Percentiles rank a stretch among this genome's conserved stretches.
Evolutionary conservation across 2,113 vertebrate species (phyloP).

Genomic region (Eira barbara): DNA sequence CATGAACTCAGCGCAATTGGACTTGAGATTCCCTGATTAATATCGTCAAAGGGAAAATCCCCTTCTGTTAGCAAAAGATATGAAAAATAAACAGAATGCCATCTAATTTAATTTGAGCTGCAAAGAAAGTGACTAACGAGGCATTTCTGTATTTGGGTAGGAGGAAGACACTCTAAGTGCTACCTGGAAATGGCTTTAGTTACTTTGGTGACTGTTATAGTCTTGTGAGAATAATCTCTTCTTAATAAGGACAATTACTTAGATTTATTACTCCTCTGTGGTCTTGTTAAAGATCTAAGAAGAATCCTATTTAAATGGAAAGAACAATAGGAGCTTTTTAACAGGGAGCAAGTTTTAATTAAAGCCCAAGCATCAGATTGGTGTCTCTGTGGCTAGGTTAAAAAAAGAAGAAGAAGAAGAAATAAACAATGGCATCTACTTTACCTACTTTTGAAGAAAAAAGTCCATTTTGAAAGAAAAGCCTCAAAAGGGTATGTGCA

Average conservation of each 20-base stretch:
- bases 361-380: constrained; percentile 70
- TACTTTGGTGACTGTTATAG: constrained; percentile 81
- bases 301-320: constrained; percentile 83
- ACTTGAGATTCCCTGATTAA: constrained; percentile 38
- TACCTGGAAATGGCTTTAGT: constrained; percentile 78
- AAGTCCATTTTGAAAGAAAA: constrained; percentile 25
- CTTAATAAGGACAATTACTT: constrained; percentile 86
- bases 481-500: not conserved
- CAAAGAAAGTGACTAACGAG: constrained; percentile 75
- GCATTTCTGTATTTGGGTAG: constrained; percentile 72
- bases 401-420: constrained; percentile 44
- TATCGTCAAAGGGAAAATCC: constrained; percentile 29
- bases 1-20: not conserved
- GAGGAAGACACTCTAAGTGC: constrained; percentile 60
- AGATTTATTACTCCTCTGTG: constrained; percentile 86
- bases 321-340: constrained; percentile 83
- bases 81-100: constrained; percentile 82
- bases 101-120: constrained; percentile 83
- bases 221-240: constrained; percentile 83
- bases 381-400: constrained; percentile 68
- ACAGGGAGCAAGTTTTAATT: constrained; percentile 81
- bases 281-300: constrained; percentile 87
- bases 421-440: not conserved
- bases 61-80: constrained; percentile 59
- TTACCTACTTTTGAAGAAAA: not conserved